Base-by-base conservation (phyloP, 2,888 invertebrate species). In the Megalurothrips usitatus region DNA sequence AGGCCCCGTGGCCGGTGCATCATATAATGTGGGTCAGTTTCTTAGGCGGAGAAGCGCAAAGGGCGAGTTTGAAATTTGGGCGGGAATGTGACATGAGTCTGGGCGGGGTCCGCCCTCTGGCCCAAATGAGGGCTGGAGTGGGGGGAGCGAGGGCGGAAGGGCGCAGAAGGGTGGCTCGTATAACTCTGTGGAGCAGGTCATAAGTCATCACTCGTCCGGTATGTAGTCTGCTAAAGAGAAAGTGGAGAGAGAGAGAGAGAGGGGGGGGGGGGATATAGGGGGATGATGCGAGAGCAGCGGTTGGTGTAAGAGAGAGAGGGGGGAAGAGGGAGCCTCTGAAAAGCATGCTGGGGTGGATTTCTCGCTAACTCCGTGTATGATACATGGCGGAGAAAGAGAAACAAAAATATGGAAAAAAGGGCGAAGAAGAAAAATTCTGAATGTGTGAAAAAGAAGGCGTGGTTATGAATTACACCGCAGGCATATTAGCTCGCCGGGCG, bases 221-320 rank as follows among this genome's bases (percentile, higher is more conserved):
- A 75, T 75, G 68, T 75, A 75, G 68, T 75, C 68, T 75, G 68
- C 68, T 75, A 26, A 75, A 75, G 68, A 75, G 68, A 75, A 75
- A 75, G 68, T 75, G 68, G 68, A 26, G 68, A 43, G 58, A 75
- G 68, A 26, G 23, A 26, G 26, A 75, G 68, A 12, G 68, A 4
- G 68, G n/a, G n/a, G 58, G 58, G 58, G n/a, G 58, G 17, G 58
- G n/a, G 58, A 58, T 17, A 58, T 17, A n/a, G 58, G 58, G 58
- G 58, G 58, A 17, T 8, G 58, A n/a, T 17, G 58, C 6, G 12
- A 17, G 58, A 17, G 52, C 17, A 11, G 52, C 52, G 52, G 52
- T 3, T 9, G 52, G 12, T 12, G 52, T 2, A 2, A 19, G 52
- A 52, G 52, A 19, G 52, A 19, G 52, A 12, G 52, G 10, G 52